A percentile compares a stretch with the other conserved stretches of the same genome.
Conservation (phyloP, 2,888 invertebrate genomes). For the Hyposoter dolosus region DNA sequence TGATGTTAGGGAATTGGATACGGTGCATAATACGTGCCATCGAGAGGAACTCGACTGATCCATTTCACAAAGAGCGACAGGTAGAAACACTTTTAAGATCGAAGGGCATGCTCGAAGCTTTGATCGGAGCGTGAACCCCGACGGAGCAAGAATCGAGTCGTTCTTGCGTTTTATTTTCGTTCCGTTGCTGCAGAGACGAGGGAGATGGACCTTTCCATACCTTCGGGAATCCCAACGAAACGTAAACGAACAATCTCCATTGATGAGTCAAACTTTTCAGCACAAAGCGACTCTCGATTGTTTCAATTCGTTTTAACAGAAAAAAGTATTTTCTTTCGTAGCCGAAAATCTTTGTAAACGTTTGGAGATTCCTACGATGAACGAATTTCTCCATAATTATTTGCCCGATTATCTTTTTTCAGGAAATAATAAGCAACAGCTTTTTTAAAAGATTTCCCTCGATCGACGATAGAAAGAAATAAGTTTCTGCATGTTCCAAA, state of each 20-base stretch:
- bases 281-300: background rate
- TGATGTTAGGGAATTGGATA: slow-evolving; percentile 55
- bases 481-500: background rate
- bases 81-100: slow-evolving; percentile 80
- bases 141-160: slow-evolving; percentile 39
- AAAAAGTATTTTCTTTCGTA: background rate
- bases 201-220: background rate
- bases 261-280: background rate
- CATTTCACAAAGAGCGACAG: slow-evolving; percentile 80
- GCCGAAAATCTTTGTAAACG: background rate
- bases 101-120: slow-evolving; percentile 28
- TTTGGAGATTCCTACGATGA: background rate
- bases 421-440: background rate
- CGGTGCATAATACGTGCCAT: slow-evolving; percentile 54
- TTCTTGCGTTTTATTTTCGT: slow-evolving; percentile 43
- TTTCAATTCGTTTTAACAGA: background rate
- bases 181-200: background rate
- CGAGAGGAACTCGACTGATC: slow-evolving; percentile 59
- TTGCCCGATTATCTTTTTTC: background rate
- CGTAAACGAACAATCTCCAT: background rate
- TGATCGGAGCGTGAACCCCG: slow-evolving; percentile 25
- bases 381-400: background rate
- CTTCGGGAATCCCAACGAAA: slow-evolving; percentile 31
- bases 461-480: background rate
- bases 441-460: background rate